A percentile compares a stretch with the other conserved stretches of the same genome.
phyloP scores from a whole-genome alignment of 2,113 vertebrate genomes.

The Propithecus coquereli region DNA sequence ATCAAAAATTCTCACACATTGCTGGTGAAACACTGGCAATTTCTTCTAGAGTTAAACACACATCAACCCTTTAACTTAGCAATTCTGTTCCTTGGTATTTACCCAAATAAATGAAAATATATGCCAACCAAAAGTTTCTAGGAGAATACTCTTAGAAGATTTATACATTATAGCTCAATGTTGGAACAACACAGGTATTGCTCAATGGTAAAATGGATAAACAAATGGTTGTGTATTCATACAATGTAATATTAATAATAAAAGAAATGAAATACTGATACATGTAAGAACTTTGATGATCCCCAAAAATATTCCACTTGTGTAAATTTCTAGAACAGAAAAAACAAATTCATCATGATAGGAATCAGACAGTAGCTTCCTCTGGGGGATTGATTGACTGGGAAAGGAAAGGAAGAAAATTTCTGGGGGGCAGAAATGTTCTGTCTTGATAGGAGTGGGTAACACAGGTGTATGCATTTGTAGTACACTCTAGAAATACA shows the following conservation, averaged over 20 bases:
- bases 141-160: background rate
- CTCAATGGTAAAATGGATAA: background rate
- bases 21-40: background rate
- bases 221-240: background rate
- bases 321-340: background rate
- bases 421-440: background rate
- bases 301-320: background rate
- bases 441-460: background rate
- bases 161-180: background rate
- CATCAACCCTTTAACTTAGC: background rate
- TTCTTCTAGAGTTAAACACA: background rate
- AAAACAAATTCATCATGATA: background rate
- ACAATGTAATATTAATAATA: background rate
- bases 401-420: background rate
- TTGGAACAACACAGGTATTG: background rate
- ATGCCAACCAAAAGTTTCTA: background rate
- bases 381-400: background rate
- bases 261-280: background rate
- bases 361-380: background rate
- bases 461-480: background rate
- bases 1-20: background rate
- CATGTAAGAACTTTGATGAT: background rate
- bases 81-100: constrained; percentile 1
- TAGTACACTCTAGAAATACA: background rate
- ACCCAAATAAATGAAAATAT: background rate